Conservation (phyloP, 2,113 vertebrate species). For the Lophura nycthemera region DNA sequence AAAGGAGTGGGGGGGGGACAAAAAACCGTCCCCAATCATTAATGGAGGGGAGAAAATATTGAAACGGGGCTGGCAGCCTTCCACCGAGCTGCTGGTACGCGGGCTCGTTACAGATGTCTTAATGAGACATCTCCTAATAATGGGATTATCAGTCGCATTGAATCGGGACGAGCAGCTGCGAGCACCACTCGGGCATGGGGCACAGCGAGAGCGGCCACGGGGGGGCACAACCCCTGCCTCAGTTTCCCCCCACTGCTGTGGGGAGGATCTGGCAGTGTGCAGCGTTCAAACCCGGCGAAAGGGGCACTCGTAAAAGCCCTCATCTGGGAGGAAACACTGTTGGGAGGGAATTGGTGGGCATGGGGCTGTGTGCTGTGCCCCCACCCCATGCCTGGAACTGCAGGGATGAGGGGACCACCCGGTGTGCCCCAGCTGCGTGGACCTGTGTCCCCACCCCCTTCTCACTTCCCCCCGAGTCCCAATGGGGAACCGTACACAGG, state of each 20-base stretch:
- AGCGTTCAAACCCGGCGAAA: background rate
- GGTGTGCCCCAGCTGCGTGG: background rate
- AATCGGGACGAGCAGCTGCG: conserved; percentile 47
- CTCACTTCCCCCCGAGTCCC: background rate
- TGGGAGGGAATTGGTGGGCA: no score
- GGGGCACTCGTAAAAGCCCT: background rate
- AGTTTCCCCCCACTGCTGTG: background rate
- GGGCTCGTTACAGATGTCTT: conserved; percentile 58
- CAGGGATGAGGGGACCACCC: background rate
- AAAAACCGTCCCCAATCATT: conserved; percentile 54
- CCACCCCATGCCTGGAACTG: background rate
- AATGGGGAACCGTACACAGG: background rate
- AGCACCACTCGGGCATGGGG: background rate
- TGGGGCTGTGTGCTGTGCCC: accelerated
- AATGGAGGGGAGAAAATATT: conserved; percentile 19
- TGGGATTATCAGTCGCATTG: conserved; percentile 27
- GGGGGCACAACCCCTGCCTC: background rate
- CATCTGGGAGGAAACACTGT: background rate
- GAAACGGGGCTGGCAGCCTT: background rate
- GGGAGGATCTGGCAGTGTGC: background rate
- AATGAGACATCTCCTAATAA: conserved; percentile 67
- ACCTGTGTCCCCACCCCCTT: no score
- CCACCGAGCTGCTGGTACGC: background rate
- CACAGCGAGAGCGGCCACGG: background rate
- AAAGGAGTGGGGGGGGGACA: background rate